Conservation (phyloP, 2,888 invertebrate species). For the Byasa hedistus region DNA sequence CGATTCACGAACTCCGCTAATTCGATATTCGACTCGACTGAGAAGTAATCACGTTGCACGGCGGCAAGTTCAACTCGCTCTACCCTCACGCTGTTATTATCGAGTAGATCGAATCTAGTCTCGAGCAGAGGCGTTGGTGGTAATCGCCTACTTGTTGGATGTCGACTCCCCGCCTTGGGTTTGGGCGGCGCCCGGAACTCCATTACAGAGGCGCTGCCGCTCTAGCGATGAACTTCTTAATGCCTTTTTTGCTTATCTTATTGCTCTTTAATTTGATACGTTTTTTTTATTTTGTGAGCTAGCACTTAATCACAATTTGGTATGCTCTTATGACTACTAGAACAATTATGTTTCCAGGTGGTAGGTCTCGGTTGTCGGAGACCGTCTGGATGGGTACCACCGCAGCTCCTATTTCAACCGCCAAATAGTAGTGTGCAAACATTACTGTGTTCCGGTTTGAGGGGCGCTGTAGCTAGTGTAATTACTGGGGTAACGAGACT, state of each 20-base stretch:
- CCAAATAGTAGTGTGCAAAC: no score
- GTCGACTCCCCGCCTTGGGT: neutral
- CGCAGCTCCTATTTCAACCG: no score
- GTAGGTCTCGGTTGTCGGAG: no score
- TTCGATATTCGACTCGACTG: slow-evolving; percentile 11
- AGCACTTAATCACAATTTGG: no score
- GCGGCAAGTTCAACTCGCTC: neutral
- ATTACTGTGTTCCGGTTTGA: no score
- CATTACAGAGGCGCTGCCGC: slow-evolving; percentile 9
- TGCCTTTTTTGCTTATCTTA: slow-evolving; percentile 6
- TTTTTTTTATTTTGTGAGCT: no score
- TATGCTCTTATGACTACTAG: no score
- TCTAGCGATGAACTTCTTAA: slow-evolving; percentile 2
- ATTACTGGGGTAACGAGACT: no score
- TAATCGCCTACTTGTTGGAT: slow-evolving; percentile 29
- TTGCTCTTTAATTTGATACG: neutral
- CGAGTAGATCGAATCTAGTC: slow-evolving; percentile 14
- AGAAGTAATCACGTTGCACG: slow-evolving; percentile 6
- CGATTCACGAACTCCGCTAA: slow-evolving; percentile 6
- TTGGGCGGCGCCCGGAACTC: slow-evolving; percentile 7
- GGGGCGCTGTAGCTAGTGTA: no score
- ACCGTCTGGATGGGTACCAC: no score
- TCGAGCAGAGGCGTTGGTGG: slow-evolving; percentile 4
- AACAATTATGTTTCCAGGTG: no score
- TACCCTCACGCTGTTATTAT: slow-evolving; percentile 10